Base-by-base conservation (phyloP, 2,113 vertebrate species). In the Indicator indicator region DNA sequence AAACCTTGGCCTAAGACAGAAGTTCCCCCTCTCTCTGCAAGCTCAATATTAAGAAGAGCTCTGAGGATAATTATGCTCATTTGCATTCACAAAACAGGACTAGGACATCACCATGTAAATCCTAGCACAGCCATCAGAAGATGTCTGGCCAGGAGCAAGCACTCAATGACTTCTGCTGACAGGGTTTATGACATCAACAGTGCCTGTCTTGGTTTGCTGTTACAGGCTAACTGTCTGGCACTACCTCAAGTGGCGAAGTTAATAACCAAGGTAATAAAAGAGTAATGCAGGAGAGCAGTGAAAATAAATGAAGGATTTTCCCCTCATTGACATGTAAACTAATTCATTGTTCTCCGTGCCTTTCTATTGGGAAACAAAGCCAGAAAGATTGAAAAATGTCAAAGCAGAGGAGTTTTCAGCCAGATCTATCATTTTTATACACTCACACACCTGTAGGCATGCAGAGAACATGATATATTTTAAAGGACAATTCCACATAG, bases 381-480 rank as follows among this genome's bases (percentile, higher is more conserved):
- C 65, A 80, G 60, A 80, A 89, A 86, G 82, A 93, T 44, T 91
- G 91, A 91, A 95, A 96, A 91, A 60, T 89, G 89, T 60, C 91
- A 94, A 93, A 94, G 72, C 58, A 89, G 79, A 60, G 55, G 59
- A 86, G 64, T 91, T 93, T 91, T 78, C 88, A 88, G 60, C 42
- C 73, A 88, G 69, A 90, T 56, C 72, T 93, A 84, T 95, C 94
- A 93, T 92, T 95, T 94, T 84, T 86, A 89, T 92, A 59, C 72
- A 67, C 70, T 93, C 67, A 38, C 83, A 89, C 83, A 97, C 94
- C 94, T 95, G 86, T 93, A 95, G 54, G n/a, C 74, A 73, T 75
- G 78, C 59, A 90, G 36, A 73, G 81, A 95, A 94, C 79, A 67
- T 72, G 85, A 92, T 92, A 62, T 33, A 78, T 94, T 96, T 83